These are phyloP conservation scores for Cynodonichthys magdalenae DNA, from an alignment of 2,797 vertebrate genomes.

Conservation along the genomic window DNA sequence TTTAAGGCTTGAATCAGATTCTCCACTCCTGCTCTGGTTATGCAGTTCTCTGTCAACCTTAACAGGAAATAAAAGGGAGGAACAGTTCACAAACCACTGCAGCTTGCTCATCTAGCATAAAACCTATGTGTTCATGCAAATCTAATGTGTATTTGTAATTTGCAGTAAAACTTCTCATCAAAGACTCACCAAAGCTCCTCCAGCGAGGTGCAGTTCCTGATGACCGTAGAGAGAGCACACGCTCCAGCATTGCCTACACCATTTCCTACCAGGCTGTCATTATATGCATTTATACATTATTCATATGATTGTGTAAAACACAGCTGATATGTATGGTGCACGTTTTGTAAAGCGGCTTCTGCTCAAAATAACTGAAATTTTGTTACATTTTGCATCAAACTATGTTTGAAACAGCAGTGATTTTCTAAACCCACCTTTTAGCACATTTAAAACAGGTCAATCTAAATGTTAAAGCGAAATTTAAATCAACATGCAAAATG, in stretches of 20 bases:
- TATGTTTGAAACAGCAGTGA: too few species aligned
- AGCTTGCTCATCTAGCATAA: constrained; percentile 5
- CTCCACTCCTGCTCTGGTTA: constrained; percentile 81
- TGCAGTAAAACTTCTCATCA: neutral
- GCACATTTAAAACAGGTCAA: too few species aligned
- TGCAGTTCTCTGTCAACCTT: constrained; percentile 85
- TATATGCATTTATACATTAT: constrained; percentile 11
- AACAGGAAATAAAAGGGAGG: constrained; percentile 42
- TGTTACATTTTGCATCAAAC: too few species aligned
- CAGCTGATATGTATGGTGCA: neutral
- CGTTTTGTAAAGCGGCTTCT: too few species aligned
- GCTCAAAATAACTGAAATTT: too few species aligned
- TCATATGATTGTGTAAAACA: neutral
- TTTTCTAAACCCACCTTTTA: too few species aligned
- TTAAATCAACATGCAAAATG: too few species aligned
- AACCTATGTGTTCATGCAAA: neutral
- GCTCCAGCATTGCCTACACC: constrained; percentile 82
- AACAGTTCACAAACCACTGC: neutral
- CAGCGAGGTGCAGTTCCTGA: constrained; percentile 78
- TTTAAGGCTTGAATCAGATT: constrained; percentile 79
- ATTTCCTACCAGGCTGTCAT: constrained; percentile 85
- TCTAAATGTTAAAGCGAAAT: too few species aligned
- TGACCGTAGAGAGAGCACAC: constrained; percentile 78
- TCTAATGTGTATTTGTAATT: neutral
- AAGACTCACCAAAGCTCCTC: constrained; percentile 84